Evolutionary conservation across 2,797 vertebrate species (phyloP), one percentile per base, ranked within the genome.

Genomic region (Allobates femoralis): DNA sequence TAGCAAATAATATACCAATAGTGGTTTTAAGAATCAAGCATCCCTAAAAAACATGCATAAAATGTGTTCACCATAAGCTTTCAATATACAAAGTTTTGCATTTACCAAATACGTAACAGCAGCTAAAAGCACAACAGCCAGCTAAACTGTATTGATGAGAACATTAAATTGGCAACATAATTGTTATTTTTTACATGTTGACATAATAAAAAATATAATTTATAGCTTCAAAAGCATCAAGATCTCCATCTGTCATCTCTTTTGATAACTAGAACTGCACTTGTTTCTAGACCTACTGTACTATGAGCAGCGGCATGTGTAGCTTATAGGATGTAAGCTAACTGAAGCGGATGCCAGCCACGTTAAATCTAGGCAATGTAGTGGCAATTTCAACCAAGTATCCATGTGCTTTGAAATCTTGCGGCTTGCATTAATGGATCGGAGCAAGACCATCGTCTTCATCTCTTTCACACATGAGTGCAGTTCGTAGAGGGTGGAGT

Each of bases 401-500:
- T 34, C 67, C 46, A 80, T 87, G 82, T 87, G 82, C 83, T 81
- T 88, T 80, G 50, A 76, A 87, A 84, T 50, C 60, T 41, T 46
- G 32, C 23, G 18, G 62, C 74, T 74, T 79, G 78, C 60, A 77
- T 34, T 51, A 86, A 86, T 2, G 18, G 23, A 86, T 58, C 7
- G 53, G 28, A 69, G 30, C 30, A 74, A 23, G 2, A 77, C 12
- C 28, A 67, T 84, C n/a, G 16, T 66, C 14, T 75, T 69, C 15
- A 28, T 60, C 50, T 21, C 21, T 16, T 16, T 97, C 96, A 99
- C 89, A 99, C 96, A 0, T 96, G 97, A 32, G 98, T 98, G 89
- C 96, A 98, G 90, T 98, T 98, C 85, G 97, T 99, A 0, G 96
- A 97, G 0, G 97, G 95, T 0, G 97, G 96, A 0, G 96, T 96